Percentiles rank a stretch among this genome's conserved stretches.
These are phyloP conservation scores for Pongo abelii DNA, from an alignment of 2,113 vertebrate genomes.

Conservation along the genomic window DNA sequence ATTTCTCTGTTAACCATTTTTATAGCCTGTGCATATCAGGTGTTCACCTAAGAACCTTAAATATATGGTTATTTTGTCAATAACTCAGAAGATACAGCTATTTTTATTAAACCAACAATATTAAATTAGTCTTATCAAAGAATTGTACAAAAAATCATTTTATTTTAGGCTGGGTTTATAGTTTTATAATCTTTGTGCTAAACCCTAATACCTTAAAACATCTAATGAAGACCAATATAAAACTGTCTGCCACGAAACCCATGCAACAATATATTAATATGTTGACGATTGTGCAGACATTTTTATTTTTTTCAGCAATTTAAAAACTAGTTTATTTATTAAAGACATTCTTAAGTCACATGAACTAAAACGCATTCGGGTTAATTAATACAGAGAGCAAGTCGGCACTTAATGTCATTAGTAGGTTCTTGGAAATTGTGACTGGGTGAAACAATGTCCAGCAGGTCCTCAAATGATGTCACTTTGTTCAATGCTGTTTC, in stretches of 20 bases:
- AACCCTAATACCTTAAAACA: not conserved
- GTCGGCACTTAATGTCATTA: not conserved
- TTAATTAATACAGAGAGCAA: not conserved
- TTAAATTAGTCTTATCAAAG: not conserved
- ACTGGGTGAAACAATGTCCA: not conserved
- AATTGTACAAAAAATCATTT: not conserved
- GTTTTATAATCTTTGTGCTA: not conserved
- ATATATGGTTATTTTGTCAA: not conserved
- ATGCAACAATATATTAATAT: not conserved
- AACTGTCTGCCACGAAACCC: not conserved
- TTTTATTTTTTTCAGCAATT: not conserved
- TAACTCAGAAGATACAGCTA: not conserved
- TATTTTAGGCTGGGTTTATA: not conserved
- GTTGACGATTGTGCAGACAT: not conserved
- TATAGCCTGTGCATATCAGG: not conserved
- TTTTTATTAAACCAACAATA: not conserved
- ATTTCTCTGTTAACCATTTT: not conserved
- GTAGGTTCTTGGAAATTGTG: not conserved
- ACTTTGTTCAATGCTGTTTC: not conserved
- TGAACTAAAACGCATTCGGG: not conserved
- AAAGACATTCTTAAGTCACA: not conserved
- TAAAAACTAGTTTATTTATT: not conserved
- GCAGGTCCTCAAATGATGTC: not conserved
- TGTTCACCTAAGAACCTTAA: not conserved
- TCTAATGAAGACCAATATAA: not conserved